Evolutionary conservation across 2,797 vertebrate species (phyloP).

Genomic region (Phoxinus dragarum): DNA sequence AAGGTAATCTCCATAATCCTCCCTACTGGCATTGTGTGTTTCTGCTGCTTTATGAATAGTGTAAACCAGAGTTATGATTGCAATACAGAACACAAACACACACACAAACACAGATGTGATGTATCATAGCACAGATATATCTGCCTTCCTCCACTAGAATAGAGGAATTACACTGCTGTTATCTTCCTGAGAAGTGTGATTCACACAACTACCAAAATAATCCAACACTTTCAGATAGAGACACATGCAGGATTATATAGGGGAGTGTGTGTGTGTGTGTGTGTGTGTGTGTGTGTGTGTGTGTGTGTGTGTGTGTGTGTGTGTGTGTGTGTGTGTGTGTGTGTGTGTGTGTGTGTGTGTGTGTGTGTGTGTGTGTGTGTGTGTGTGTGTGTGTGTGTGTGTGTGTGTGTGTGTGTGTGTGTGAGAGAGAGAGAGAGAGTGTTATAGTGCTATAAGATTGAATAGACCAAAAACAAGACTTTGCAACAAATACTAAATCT

Average conservation of each 20-base stretch:
- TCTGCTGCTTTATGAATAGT: constrained; percentile 24
- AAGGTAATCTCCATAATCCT: constrained; percentile 34
- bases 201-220: constrained; percentile 37
- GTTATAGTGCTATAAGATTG: not conserved
- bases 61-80: constrained; percentile 24
- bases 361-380: not conserved
- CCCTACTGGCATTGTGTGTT: constrained; percentile 15
- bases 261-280: not conserved
- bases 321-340: not conserved
- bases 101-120: constrained; percentile 6
- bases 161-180: constrained; percentile 35
- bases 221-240: constrained; percentile 2
- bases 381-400: not conserved
- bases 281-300: not conserved
- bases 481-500: not conserved
- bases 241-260: not conserved
- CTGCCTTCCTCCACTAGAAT: constrained; percentile 13
- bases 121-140: constrained; percentile 23
- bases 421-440: not conserved
- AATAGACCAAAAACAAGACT: constrained; percentile 18
- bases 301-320: not conserved
- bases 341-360: not conserved
- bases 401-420: not conserved
- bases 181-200: constrained; percentile 33
- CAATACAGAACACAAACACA: constrained; percentile 9